Evolutionary conservation across 1,140 invertebrate genomes (phyloP), one percentile per base, ranked within the genome.

Genomic region (Wasmannia auropunctata): DNA sequence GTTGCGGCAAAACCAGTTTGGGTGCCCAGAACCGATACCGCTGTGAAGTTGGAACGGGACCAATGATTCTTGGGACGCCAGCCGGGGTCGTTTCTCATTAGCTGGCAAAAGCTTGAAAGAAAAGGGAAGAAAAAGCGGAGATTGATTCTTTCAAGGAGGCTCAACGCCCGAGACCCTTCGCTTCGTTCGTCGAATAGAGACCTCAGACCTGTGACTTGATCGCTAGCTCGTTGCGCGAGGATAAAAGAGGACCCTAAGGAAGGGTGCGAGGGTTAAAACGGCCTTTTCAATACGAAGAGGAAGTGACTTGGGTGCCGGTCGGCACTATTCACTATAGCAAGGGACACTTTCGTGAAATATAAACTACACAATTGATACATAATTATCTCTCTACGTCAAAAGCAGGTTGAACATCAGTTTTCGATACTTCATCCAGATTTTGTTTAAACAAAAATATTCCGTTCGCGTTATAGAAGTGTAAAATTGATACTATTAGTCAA

Each of bases 131-230:
- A 43, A 77, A 46, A 77, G 16, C 69, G 77, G 22, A 60, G 77
- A 70, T 72, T 60, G 49, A 67, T 79, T 84, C 70, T 87, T 84
- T 76, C 69, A 70, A 67, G 69, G 31, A 84, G 62, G 51, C 80
- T 87, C 69, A 87, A 58, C 69, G 49, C 75, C n/a, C n/a, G n/a
- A 40, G 51, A 46, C 67, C 69, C 76, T 67, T 46, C 14, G 22
- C 72, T 76, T 84, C 85, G 70, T 87, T 34, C 77, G 69, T 54
- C 70, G 87, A 84, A 88, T 84, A 84, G 83, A 88, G 79, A 80
- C 60, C 37, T 76, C 7, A 49, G 69, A 74, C 19, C 60, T 54
- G 60, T 56, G 63, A 74, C 81, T 87, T 87, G 85, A 88, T 84
- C 77, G 85, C 51, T 37, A 28, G 62, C 34, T 40, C 37, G 75